Evolutionary conservation across 2,797 vertebrate species (phyloP).

Genomic region (Aphelocoma californica): DNA sequence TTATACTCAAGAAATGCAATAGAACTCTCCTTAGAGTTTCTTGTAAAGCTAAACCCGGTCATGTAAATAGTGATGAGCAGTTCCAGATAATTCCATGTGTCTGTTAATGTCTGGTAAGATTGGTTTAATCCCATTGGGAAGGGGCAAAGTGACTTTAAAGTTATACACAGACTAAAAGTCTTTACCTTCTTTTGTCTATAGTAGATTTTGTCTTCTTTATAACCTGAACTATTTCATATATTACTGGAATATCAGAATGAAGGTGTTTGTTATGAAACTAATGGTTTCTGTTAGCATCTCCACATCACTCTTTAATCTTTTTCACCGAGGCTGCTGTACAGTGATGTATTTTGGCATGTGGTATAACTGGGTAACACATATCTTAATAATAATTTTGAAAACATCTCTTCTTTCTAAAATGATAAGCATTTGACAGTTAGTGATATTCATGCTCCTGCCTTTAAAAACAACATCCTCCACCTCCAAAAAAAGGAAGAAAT

Average conservation of each 20-base stretch:
- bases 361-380: neutral
- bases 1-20: conserved; percentile 25
- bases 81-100: neutral
- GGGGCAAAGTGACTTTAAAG: neutral
- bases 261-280: neutral
- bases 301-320: neutral
- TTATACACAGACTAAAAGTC: neutral
- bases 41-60: neutral
- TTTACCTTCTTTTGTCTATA: neutral
- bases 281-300: neutral
- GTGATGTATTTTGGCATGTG: neutral
- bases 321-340: neutral
- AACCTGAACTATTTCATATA: neutral
- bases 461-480: neutral
- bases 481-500: neutral
- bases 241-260: neutral
- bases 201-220: neutral
- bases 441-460: neutral
- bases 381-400: neutral
- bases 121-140: neutral
- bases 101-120: neutral
- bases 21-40: neutral
- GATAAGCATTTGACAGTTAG: neutral
- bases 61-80: neutral
- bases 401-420: neutral